These are phyloP conservation scores for Phoxinus phoxinus DNA, from an alignment of 2,113 vertebrate genomes.

Conservation along the genomic window DNA sequence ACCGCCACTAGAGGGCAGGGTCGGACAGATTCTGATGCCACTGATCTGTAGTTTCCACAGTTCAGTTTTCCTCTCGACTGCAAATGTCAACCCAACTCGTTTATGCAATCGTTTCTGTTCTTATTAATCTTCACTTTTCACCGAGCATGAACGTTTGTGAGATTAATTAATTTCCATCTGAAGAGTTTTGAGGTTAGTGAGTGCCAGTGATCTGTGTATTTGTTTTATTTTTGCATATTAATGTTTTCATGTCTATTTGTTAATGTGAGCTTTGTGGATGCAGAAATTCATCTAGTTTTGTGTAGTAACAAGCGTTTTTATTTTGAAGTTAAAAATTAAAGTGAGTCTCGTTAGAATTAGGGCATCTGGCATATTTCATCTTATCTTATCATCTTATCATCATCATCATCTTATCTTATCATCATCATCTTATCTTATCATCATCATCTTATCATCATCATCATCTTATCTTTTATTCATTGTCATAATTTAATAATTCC, in stretches of 20 bases:
- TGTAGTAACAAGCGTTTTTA: background rate
- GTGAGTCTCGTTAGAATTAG: background rate
- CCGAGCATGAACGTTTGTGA: background rate
- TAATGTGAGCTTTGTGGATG: too few species aligned
- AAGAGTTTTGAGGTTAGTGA: background rate
- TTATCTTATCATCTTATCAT: too few species aligned
- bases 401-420: too few species aligned
- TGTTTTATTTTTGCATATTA: background rate
- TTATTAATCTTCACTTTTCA: background rate
- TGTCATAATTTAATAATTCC: background rate
- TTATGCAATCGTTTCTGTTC: background rate
- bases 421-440: background rate
- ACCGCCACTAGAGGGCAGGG: slow-evolving; percentile 12
- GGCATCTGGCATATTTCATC: background rate
- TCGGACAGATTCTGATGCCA: background rate
- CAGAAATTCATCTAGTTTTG: background rate
- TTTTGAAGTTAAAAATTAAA: background rate
- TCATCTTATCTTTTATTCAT: background rate
- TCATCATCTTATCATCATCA: background rate
- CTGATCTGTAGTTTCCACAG: background rate
- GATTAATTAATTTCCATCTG: background rate
- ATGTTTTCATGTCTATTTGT: too few species aligned
- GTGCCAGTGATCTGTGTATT: background rate
- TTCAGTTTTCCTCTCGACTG: background rate
- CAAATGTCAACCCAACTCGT: background rate